Evolutionary conservation across 2,113 vertebrate species (phyloP).

Genomic region (Nicator chloris): DNA sequence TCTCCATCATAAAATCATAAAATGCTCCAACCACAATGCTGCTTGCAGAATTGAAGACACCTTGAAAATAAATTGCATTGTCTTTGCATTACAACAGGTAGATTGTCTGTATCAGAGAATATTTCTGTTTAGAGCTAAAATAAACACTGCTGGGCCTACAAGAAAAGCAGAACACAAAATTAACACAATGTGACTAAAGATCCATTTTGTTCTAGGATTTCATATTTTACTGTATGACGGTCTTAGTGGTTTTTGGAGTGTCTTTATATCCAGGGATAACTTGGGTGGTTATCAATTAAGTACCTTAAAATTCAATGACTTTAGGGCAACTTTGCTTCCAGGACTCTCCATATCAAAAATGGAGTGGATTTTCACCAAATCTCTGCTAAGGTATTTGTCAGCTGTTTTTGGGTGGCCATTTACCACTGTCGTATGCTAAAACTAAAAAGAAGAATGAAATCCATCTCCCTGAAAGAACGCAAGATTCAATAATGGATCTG

Average conservation of each 20-base stretch:
- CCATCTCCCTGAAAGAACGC: not conserved
- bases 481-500: not conserved
- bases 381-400: not conserved
- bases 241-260: not conserved
- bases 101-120: not conserved
- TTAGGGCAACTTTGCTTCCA: not conserved
- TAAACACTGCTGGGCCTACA: not conserved
- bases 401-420: not conserved
- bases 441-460: not conserved
- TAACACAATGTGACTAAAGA: not conserved
- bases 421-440: not conserved
- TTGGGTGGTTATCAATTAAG: not conserved
- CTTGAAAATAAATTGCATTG: not conserved
- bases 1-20: not conserved
- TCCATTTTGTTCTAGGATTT: not conserved
- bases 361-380: not conserved
- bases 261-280: not conserved
- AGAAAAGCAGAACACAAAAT: not conserved
- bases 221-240: not conserved
- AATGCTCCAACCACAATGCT: not conserved
- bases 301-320: not conserved
- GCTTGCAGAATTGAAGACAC: not conserved
- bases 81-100: not conserved
- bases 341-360: not conserved
- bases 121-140: not conserved